These are phyloP conservation scores for Lobophora halterata DNA, from an alignment of 2,888 invertebrate genomes.

Conservation along the genomic window DNA sequence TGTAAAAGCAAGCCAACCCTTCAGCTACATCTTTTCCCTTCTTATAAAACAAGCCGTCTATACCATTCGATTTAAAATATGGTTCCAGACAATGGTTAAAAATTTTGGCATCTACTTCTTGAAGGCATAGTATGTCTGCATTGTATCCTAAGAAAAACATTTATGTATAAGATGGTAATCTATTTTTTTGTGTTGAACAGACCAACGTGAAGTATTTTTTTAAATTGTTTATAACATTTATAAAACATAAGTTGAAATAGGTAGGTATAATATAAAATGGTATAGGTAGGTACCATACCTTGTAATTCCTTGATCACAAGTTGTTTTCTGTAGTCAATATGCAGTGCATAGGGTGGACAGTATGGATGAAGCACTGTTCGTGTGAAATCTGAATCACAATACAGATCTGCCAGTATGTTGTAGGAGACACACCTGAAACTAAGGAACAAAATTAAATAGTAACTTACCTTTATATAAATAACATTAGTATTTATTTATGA, in stretches of 20 bases:
- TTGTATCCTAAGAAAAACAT: conserved; percentile 94
- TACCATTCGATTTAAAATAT: conserved; percentile 77
- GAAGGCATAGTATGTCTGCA: conserved; percentile 93
- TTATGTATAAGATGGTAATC: conserved; percentile 1
- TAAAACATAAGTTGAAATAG: no score
- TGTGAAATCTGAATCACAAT: conserved; percentile 91
- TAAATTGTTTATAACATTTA: background rate
- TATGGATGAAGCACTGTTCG: conserved; percentile 88
- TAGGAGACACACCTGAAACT: conserved; percentile 92
- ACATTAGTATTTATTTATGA: no score
- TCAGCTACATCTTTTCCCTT: conserved; percentile 89
- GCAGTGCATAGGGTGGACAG: conserved; percentile 90
- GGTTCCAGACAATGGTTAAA: conserved; percentile 85
- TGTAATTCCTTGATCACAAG: conserved; percentile 90
- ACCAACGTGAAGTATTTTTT: no score
- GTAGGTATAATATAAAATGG: no score
- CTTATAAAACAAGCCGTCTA: conserved; percentile 82
- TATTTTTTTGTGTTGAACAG: background rate
- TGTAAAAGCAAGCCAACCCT: conserved; percentile 90
- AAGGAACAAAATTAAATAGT: conserved; percentile 39
- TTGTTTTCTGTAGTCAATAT: conserved; percentile 92
- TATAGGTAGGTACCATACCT: no score
- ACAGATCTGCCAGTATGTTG: conserved; percentile 95
- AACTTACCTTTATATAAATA: no score
- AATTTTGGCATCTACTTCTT: conserved; percentile 94